Base-by-base conservation (phyloP, 2,888 invertebrate genomes). In the Smittia aterrima region DNA sequence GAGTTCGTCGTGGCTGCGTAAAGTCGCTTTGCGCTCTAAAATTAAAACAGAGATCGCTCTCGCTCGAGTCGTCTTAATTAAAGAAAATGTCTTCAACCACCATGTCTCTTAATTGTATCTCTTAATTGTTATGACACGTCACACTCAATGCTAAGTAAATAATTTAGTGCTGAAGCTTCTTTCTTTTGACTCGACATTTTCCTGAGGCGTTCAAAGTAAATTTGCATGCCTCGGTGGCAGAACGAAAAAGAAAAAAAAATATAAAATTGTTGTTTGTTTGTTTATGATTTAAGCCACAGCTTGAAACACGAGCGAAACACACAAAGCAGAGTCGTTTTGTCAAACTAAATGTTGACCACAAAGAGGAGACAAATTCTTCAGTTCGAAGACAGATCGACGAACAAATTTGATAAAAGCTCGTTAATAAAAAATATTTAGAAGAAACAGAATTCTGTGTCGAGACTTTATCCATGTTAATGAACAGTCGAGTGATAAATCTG, bases 211-310 rank as follows among this genome's bases (percentile, higher is more conserved):
- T n/a, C 13, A 47, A 47, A 47, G 47, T 11, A 38, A 66, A 66
- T 66, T 66, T 66, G 24, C 32, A 32, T 66, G 20, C 40, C 18
- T 66, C 66, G 38, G 66, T 66, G 40, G 38, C 16, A 24, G 11
- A 16, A 3, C 22, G 16, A 22, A 24, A 2, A 4, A 58, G 16
- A n/a, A 66, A 38, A 66, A 18, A 18, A 18, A 25, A n/a, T 66
- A 22, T 18, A 6, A 47, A 47, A 47, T 2, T 47, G 47, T 47
- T 47, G 47, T 47, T 13, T 16, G 22, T 68, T 68, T 41, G 13
- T 68, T 68, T 68, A 68, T 68, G 68, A 68, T 68, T 68, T 68
- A 68, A 68, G 40, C 68, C 41, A 25, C 68, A 68, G 47, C 47
- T 47, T 47, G 47, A 47, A 32, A 32, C 47, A 47, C 16, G 47